Percentiles rank a stretch among this genome's conserved stretches.
phyloP scores from a whole-genome alignment of 1,140 invertebrate species.

The Papilio glaucus region DNA sequence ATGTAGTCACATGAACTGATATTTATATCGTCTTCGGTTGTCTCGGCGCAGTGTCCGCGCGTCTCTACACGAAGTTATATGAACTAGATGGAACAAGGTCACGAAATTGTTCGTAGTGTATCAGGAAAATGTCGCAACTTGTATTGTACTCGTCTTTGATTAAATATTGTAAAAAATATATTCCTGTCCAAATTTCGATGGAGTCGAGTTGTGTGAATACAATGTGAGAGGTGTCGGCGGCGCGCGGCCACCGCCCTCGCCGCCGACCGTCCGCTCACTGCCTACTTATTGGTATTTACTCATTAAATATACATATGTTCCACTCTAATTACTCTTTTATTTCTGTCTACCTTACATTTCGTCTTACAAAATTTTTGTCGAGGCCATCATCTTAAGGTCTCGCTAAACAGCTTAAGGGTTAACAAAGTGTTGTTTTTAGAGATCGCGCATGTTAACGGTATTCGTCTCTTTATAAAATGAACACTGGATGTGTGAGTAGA shows the following conservation, averaged over 20 bases:
- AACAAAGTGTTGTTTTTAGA: too few species aligned
- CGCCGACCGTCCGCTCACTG: background rate
- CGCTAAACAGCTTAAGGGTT: too few species aligned
- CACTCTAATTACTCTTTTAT: slow-evolving; percentile 24
- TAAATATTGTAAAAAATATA: background rate
- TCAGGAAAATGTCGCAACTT: background rate
- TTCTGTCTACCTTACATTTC: background rate
- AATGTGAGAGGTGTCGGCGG: background rate
- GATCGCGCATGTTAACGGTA: too few species aligned
- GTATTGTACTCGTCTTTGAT: background rate
- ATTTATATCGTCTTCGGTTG: background rate
- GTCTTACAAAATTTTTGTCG: too few species aligned
- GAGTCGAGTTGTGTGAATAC: background rate
- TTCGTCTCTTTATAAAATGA: too few species aligned
- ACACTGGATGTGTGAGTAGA: too few species aligned
- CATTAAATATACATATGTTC: slow-evolving; percentile 33
- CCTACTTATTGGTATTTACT: slow-evolving; percentile 33
- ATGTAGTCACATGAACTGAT: background rate
- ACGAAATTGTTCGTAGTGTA: background rate
- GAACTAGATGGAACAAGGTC: background rate
- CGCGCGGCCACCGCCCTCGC: background rate
- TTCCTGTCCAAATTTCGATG: background rate
- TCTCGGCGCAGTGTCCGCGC: background rate
- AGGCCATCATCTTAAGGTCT: too few species aligned
- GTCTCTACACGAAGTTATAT: background rate